phyloP scores from a whole-genome alignment of 2,888 invertebrate species.

The Hypomecis atomaria region DNA sequence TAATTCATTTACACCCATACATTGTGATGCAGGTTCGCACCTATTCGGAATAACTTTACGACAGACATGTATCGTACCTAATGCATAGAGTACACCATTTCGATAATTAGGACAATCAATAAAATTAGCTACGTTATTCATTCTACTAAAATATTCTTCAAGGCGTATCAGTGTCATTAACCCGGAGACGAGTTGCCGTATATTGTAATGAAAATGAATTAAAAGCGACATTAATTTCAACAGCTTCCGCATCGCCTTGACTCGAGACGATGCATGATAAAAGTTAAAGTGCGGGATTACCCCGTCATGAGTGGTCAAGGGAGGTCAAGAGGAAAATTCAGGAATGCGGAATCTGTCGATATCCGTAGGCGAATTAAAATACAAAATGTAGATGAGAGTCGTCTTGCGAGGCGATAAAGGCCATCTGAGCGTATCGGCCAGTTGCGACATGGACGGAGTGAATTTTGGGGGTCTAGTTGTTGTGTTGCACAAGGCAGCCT shows the following conservation, averaged over 20 bases:
- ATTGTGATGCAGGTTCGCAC: constrained; percentile 65
- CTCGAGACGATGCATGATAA: constrained; percentile 22
- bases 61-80: not conserved
- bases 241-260: constrained; percentile 34
- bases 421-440: constrained; percentile 52
- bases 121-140: constrained; percentile 29
- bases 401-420: constrained; percentile 55
- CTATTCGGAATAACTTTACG: constrained; percentile 50
- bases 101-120: constrained; percentile 22
- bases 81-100: not conserved
- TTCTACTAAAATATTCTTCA: constrained; percentile 43
- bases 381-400: constrained; percentile 45
- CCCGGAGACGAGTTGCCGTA: constrained; percentile 50
- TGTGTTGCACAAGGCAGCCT: constrained; percentile 77
- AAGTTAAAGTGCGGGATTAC: constrained; percentile 16
- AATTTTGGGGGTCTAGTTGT: constrained; percentile 59
- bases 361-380: constrained; percentile 9
- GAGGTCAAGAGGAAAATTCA: constrained; percentile 27
- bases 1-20: constrained; percentile 74
- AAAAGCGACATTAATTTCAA: constrained; percentile 38
- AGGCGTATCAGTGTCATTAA: constrained; percentile 57
- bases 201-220: constrained; percentile 41
- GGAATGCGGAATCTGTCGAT: constrained; percentile 44
- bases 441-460: constrained; percentile 67
- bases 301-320: constrained; percentile 15